phyloP scores from a whole-genome alignment of 2,888 invertebrate genomes.

The Adelphocoris suturalis region DNA sequence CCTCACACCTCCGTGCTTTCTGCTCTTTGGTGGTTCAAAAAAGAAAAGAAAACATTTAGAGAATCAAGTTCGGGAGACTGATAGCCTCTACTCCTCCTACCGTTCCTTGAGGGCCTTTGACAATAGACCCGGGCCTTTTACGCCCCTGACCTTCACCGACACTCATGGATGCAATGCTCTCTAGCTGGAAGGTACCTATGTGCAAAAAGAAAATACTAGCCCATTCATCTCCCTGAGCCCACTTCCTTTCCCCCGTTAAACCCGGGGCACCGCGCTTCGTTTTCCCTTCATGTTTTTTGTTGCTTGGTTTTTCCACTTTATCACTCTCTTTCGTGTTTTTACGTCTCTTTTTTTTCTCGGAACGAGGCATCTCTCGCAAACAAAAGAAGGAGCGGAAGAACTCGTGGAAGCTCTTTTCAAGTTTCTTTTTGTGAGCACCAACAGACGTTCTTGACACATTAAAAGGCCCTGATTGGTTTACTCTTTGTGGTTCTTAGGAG shows the following conservation, averaged over 20 bases:
- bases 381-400: conserved; percentile 23
- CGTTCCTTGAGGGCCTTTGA: not conserved
- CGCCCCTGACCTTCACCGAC: conserved; percentile 17
- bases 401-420: not conserved
- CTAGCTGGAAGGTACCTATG: not conserved
- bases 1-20: not conserved
- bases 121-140: conserved; percentile 5
- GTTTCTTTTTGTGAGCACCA: conserved; percentile 22
- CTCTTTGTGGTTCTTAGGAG: not conserved
- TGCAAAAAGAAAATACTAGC: not conserved
- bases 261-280: not conserved
- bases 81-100: not conserved
- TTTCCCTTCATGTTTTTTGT: conserved; percentile 9
- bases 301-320: conserved; percentile 19
- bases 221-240: not conserved
- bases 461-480: conserved; percentile 17
- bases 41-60: not conserved
- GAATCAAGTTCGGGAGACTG: conserved; percentile 25
- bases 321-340: conserved; percentile 16
- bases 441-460: conserved; percentile 27
- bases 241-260: not conserved
- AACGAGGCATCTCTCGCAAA: not conserved
- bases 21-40: no score
- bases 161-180: not conserved
- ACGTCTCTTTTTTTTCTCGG: not conserved